Evolutionary conservation across 2,888 invertebrate genomes (phyloP).

Genomic region (Mayetiola destructor): DNA sequence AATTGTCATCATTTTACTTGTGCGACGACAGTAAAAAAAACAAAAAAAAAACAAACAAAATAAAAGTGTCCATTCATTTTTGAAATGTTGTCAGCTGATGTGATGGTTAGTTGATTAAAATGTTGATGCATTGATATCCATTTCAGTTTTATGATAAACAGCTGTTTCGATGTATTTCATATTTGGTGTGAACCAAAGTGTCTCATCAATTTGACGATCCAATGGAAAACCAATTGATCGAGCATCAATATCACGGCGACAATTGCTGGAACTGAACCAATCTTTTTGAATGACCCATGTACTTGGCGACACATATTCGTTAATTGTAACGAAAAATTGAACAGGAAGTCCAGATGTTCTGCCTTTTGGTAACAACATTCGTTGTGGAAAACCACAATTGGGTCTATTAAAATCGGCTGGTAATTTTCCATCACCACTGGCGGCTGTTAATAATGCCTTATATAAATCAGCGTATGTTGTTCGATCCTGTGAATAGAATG

Average conservation of each 20-base stretch:
- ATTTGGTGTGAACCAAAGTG: constrained; percentile 50
- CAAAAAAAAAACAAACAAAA: too few relatives aligned
- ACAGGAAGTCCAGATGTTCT: constrained; percentile 46
- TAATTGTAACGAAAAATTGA: constrained; percentile 45
- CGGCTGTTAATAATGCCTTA: constrained; percentile 37
- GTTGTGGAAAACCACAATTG: constrained; percentile 46
- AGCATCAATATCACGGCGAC: constrained; percentile 39
- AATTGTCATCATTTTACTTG: too few relatives aligned
- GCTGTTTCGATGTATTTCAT: constrained; percentile 49
- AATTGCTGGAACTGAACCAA: constrained; percentile 37
- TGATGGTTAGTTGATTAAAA: not conserved
- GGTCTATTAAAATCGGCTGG: constrained; percentile 34
- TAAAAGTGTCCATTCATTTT: too few relatives aligned
- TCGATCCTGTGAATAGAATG: constrained; percentile 49
- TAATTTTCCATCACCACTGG: constrained; percentile 37
- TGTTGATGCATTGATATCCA: not conserved
- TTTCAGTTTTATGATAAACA: constrained; percentile 45
- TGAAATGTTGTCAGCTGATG: not conserved
- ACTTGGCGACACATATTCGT: constrained; percentile 37
- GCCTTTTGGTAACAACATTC: constrained; percentile 51
- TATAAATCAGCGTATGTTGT: constrained; percentile 34
- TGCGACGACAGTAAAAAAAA: too few relatives aligned
- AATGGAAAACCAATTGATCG: constrained; percentile 59
- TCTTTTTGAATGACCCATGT: constrained; percentile 31
- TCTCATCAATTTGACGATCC: constrained; percentile 48